A percentile compares a stretch with the other conserved stretches of the same genome.
phyloP scores from a whole-genome alignment of 2,888 invertebrate genomes.

The Lithophane socia region DNA sequence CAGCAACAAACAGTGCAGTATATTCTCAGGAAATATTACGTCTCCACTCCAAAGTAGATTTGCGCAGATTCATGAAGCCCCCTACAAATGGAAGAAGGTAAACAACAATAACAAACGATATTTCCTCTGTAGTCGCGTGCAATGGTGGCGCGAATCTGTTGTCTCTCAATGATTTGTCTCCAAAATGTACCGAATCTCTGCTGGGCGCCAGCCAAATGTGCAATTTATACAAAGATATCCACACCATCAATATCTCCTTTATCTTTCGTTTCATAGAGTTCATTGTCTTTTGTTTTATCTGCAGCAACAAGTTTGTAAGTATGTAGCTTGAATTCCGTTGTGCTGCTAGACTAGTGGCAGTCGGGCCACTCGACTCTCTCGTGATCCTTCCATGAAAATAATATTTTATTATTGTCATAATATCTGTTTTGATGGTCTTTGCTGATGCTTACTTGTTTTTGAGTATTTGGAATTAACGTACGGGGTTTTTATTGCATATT shows the following conservation, averaged over 20 bases:
- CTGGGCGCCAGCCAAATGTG: slow-evolving; percentile 88
- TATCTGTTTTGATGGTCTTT: slow-evolving; percentile 73
- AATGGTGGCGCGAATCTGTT: slow-evolving; percentile 88
- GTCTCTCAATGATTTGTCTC: slow-evolving; percentile 89
- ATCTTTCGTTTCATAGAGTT: slow-evolving; percentile 61
- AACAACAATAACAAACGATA: slow-evolving; percentile 83
- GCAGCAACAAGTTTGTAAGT: slow-evolving; percentile 72
- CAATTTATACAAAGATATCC: slow-evolving; percentile 74
- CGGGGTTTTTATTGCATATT: neutral
- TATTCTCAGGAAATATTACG: slow-evolving; percentile 52
- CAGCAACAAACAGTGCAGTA: slow-evolving; percentile 18
- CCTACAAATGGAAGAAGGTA: slow-evolving; percentile 71
- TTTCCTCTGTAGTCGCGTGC: slow-evolving; percentile 77
- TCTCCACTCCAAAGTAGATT: slow-evolving; percentile 68
- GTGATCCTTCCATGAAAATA: slow-evolving; percentile 86
- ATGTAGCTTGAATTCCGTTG: slow-evolving; percentile 83
- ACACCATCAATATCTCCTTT: slow-evolving; percentile 55
- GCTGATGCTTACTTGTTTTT: slow-evolving; percentile 73
- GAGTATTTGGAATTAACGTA: slow-evolving; percentile 56
- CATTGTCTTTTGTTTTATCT: slow-evolving; percentile 48
- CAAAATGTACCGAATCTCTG: slow-evolving; percentile 85
- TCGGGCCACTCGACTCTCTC: slow-evolving; percentile 78
- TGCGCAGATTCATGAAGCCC: slow-evolving; percentile 68
- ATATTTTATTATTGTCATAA: slow-evolving; percentile 85
- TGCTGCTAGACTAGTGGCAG: slow-evolving; percentile 78